Percentiles rank a stretch among this genome's conserved stretches.
Conservation (phyloP, 2,888 invertebrate species). For the Mesorhabditis spiculigera region DNA sequence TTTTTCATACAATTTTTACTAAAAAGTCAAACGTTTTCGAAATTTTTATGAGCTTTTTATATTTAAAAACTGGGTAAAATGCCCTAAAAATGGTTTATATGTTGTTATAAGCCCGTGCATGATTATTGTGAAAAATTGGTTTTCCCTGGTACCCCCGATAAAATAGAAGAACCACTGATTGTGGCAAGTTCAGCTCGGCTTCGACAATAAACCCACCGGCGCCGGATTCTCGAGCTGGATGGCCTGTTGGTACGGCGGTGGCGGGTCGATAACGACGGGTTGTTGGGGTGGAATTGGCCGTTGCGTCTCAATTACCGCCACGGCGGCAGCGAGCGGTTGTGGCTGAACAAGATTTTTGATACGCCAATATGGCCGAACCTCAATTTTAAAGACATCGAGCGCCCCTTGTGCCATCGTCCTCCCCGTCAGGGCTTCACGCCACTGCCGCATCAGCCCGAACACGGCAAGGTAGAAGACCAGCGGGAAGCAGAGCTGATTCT, state of each 20-base stretch:
- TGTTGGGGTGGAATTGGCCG: too few species aligned
- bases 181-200: too few species aligned
- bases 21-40: too few species aligned
- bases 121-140: too few species aligned
- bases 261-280: neutral
- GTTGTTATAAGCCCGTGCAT: too few species aligned
- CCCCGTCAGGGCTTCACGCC: neutral
- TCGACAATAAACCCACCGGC: too few species aligned
- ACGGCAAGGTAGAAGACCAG: neutral
- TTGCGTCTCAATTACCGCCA: neutral
- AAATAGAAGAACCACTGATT: too few species aligned
- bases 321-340: neutral
- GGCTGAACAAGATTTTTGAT: neutral
- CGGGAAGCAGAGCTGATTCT: conserved; percentile 2
- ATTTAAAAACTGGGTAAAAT: too few species aligned
- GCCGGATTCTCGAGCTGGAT: neutral
- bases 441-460: neutral
- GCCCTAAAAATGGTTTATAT: too few species aligned
- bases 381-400: conserved; percentile 1
- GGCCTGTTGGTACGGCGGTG: neutral
- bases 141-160: too few species aligned
- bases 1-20: too few species aligned
- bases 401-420: neutral
- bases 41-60: too few species aligned
- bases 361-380: neutral